Conservation (phyloP, 64 coral and sea anemone species). For the Dendrophyllia cribrosa region DNA sequence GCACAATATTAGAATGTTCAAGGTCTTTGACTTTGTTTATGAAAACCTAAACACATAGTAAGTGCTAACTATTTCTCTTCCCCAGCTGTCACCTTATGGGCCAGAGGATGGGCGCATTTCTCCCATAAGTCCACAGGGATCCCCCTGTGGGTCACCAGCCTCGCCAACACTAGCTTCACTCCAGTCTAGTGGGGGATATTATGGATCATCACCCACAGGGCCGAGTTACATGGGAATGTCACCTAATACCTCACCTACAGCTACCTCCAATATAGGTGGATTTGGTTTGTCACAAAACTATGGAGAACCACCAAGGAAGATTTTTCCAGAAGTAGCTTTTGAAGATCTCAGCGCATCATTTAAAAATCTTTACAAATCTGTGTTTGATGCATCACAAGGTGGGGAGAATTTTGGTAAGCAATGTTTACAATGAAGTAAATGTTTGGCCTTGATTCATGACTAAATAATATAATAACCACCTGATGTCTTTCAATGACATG, state of each 20-base stretch:
- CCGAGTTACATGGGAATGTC: constrained; percentile 66
- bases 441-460: neutral
- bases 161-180: constrained; percentile 86
- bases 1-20: too few species aligned
- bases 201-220: constrained; percentile 33
- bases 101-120: constrained; percentile 79
- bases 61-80: neutral
- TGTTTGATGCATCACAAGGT: constrained; percentile 94
- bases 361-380: constrained; percentile 96
- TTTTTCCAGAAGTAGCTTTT: constrained; percentile 94
- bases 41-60: neutral
- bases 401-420: constrained; percentile 81
- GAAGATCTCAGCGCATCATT: constrained; percentile 99
- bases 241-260: constrained; percentile 44
- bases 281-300: constrained; percentile 71
- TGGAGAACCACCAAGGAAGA: constrained; percentile 93
- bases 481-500: too few species aligned
- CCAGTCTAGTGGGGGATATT: constrained; percentile 64
- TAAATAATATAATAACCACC: neutral
- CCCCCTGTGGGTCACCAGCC: constrained; percentile 68
- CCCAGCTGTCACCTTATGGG: constrained; percentile 82
- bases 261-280: constrained; percentile 14
- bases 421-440: neutral
- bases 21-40: too few species aligned
- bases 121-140: constrained; percentile 59